Evolutionary conservation across 2,113 vertebrate genomes (phyloP).

Genomic region (Heteronetta atricapilla): DNA sequence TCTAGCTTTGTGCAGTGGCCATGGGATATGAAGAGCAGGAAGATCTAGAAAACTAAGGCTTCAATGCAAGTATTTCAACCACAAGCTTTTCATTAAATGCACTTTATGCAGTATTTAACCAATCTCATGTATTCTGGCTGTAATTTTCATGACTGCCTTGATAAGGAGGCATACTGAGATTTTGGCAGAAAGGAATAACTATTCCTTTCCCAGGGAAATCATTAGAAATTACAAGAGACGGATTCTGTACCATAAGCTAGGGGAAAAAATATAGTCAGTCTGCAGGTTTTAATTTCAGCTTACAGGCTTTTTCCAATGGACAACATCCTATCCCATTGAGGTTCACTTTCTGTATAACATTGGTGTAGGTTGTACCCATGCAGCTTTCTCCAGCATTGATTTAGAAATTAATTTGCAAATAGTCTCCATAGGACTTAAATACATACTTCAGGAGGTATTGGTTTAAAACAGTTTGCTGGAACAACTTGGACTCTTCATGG

Average conservation of each 20-base stretch:
- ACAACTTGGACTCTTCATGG: background rate
- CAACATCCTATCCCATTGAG: accelerated
- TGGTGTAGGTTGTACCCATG: background rate
- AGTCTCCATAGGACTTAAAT: background rate
- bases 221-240: background rate
- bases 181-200: background rate
- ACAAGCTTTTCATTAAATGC: background rate
- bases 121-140: background rate
- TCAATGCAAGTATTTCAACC: background rate
- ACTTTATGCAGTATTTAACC: background rate
- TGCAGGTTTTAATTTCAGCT: background rate
- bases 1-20: background rate
- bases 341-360: background rate
- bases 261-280: background rate
- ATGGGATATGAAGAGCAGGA: background rate
- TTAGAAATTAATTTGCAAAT: background rate
- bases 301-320: background rate
- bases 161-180: background rate
- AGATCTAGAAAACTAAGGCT: background rate
- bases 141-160: background rate
- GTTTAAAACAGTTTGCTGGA: slow-evolving; percentile 45
- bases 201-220: background rate
- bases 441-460: background rate
- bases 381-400: background rate
- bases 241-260: background rate